Conservation (phyloP, 2,113 vertebrate genomes). For the Dasyornis broadbenti region DNA sequence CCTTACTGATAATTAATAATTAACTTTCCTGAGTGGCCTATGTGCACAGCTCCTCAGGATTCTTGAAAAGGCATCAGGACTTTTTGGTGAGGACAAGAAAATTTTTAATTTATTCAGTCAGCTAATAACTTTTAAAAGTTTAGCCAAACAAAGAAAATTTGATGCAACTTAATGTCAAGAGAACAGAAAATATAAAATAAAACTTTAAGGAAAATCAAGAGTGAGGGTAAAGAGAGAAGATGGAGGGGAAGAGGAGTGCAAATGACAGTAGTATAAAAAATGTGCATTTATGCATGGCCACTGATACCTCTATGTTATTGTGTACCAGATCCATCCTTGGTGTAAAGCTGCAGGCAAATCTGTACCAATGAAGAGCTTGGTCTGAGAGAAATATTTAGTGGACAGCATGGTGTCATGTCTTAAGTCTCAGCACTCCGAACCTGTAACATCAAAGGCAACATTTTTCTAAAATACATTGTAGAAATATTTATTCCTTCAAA, state of each 20-base stretch:
- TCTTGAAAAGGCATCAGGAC: not conserved
- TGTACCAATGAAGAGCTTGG: not conserved
- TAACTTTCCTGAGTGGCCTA: not conserved
- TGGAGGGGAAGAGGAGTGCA: not conserved
- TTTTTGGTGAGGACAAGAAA: not conserved
- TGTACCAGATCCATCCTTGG: not conserved
- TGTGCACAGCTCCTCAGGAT: not conserved
- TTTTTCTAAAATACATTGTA: not conserved
- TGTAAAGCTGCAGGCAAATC: not conserved
- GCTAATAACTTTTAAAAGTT: not conserved
- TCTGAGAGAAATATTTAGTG: not conserved
- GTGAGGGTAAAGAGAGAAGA: not conserved
- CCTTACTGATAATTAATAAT: conserved; percentile 23
- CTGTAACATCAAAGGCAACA: not conserved
- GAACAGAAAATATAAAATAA: not conserved
- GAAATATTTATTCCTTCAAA: not conserved
- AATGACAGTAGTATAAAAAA: not conserved
- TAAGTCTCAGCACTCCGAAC: not conserved
- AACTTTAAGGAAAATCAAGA: not conserved
- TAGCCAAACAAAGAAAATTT: not conserved
- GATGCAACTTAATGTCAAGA: not conserved
- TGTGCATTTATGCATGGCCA: not conserved
- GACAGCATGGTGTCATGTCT: not conserved
- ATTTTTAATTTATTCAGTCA: not conserved
- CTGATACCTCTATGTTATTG: not conserved